These are phyloP conservation scores for Dynastes maya DNA, from an alignment of 2,888 invertebrate genomes.

Conservation along the genomic window DNA sequence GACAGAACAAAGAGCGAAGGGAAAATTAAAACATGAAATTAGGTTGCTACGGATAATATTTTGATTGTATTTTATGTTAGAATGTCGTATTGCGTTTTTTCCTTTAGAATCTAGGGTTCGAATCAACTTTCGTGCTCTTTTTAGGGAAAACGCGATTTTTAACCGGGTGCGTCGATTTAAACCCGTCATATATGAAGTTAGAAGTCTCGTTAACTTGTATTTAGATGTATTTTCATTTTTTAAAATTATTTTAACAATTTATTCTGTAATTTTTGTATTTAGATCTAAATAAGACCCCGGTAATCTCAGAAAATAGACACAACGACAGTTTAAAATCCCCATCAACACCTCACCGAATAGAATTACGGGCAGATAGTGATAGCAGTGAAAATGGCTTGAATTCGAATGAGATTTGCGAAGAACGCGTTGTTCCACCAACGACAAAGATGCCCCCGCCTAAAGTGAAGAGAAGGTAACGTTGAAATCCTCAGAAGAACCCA, in stretches of 20 bases:
- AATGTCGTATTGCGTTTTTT: no score
- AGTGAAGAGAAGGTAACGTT: constrained; percentile 25
- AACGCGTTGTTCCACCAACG: constrained; percentile 7
- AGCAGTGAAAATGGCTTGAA: constrained; percentile 20
- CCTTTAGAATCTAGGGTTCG: no score
- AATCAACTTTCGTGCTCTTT: no score
- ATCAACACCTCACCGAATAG: constrained; percentile 66
- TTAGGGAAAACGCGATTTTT: no score
- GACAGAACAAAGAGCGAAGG: no score
- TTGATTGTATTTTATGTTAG: no score
- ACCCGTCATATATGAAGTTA: no score
- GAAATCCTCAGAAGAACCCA: not conserved
- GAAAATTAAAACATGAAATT: no score
- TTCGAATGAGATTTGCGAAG: constrained; percentile 11
- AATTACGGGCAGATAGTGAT: constrained; percentile 56
- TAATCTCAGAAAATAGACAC: not conserved
- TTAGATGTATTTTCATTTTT: no score
- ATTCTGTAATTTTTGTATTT: not conserved
- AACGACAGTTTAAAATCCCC: constrained; percentile 56
- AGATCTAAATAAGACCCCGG: constrained; percentile 40
- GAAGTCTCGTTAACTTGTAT: no score
- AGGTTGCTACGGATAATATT: no score
- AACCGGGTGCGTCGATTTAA: no score
- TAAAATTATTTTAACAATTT: not conserved
- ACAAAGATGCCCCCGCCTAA: constrained; percentile 25